phyloP scores from a whole-genome alignment of 2,113 vertebrate species.

The Heptranchias perlo region DNA sequence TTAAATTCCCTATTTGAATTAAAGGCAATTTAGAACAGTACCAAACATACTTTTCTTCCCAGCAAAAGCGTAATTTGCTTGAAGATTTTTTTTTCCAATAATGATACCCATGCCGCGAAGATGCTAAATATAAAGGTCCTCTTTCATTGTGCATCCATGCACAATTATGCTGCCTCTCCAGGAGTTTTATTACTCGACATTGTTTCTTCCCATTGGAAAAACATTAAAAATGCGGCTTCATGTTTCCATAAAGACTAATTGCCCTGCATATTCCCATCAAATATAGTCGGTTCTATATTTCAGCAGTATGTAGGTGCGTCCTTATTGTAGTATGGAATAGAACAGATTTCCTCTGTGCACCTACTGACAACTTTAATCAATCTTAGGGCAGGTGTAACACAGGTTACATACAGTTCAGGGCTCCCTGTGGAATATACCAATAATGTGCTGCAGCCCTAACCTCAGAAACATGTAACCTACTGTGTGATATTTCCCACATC shows the following conservation, averaged over 20 bases:
- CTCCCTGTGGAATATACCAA: not conserved
- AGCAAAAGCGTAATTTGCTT: not conserved
- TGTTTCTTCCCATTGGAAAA: not conserved
- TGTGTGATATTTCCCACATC: not conserved
- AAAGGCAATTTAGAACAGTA: not conserved
- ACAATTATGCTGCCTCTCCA: not conserved
- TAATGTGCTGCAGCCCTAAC: not conserved
- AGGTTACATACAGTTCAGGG: not conserved
- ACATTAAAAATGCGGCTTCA: not conserved
- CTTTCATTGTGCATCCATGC: not conserved
- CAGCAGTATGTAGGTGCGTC: not conserved
- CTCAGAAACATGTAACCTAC: not conserved
- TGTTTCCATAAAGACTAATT: not conserved
- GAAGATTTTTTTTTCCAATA: not conserved
- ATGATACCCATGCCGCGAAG: not conserved
- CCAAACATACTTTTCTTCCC: not conserved
- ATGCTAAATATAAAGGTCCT: not conserved
- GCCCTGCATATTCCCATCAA: not conserved
- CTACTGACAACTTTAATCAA: slow-evolving; percentile 4
- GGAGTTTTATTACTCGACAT: not conserved
- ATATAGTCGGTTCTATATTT: not conserved
- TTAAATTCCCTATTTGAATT: not conserved
- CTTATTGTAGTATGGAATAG: not conserved
- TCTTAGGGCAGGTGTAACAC: not conserved
- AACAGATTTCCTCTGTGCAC: not conserved